Evolutionary conservation across 2,113 vertebrate genomes (phyloP), one percentile per base, ranked within the genome.

Genomic region (Tachysurus vachellii): DNA sequence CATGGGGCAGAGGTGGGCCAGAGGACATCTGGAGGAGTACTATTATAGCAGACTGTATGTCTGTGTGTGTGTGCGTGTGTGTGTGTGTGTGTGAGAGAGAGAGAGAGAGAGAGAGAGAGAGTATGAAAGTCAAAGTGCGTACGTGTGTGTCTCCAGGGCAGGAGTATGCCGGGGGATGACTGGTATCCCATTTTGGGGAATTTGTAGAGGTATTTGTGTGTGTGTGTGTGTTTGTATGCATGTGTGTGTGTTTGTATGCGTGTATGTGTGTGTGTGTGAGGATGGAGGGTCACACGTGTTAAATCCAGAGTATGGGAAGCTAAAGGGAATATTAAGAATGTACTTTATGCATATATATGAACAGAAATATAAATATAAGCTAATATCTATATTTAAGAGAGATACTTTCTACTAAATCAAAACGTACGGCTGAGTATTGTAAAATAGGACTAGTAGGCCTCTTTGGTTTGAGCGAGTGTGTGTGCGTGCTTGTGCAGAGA

Each of bases 271-370:
- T 21, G 84, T 53, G 84, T 86, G 75, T 68, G 57, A 7, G 53
- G n/a, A 28, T n/a, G 28, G 77, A 54, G n/a, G n/a, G 47, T 54
- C 50, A n/a, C 28, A 19, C 5, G 44, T 42, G 31, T 47, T 26
- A 44, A 53, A 66, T 66, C 70, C 54, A 31, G 82, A 77, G 75
- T 54, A 80, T 50, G 85, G 56, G 84, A 90, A 88, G 70, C 91
- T 88, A 89, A 92, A 93, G 92, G 92, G 93, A 91, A 93, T 91
- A 93, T 87, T 81, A 92, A 92, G 93, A 95, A 94, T 95, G 93
- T 95, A 95, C 94, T 94, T 94, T 94, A 93, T 91, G 89, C 89
- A 79, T 89, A 88, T 89, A 88, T 88, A 93, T 93, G 91, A 89
- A 92, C 92, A 92, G 92, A 81, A 93, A 90, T 91, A 87, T 77